Conservation (phyloP, 1,140 invertebrate species). For the Bombus consobrinus region DNA sequence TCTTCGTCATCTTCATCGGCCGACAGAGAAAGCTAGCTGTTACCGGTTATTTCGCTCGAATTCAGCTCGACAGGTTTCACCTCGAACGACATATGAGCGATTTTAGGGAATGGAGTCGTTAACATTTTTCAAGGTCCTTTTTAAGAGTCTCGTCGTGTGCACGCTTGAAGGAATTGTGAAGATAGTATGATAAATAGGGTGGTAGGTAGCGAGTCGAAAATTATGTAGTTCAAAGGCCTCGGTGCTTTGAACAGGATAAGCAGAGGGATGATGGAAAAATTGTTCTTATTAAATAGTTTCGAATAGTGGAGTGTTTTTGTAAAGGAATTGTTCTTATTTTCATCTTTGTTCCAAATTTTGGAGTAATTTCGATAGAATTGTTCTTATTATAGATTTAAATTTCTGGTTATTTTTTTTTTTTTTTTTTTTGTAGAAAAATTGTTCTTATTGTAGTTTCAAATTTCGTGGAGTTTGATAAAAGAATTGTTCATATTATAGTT, state of each 20-base stretch:
- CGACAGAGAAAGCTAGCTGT: neutral
- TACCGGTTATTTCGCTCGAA: conserved; percentile 11
- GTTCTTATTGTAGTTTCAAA: no score
- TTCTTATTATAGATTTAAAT: no score
- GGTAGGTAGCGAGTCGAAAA: neutral
- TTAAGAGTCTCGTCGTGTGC: neutral
- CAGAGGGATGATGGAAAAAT: neutral
- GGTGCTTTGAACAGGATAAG: no score
- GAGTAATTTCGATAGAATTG: no score
- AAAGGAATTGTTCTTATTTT: no score
- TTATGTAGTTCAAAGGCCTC: neutral
- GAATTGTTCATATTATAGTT: no score
- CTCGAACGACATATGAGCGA: neutral
- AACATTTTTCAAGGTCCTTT: conserved; percentile 4
- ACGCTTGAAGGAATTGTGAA: neutral
- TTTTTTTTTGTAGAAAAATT: no score
- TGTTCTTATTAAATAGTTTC: neutral
- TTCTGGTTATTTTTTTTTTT: no score
- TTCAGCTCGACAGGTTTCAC: conserved; percentile 10
- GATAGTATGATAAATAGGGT: neutral
- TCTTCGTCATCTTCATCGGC: neutral
- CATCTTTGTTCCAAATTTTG: no score
- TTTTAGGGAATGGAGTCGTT: neutral
- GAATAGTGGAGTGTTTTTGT: neutral
- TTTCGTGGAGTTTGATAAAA: no score